A percentile compares a stretch with the other conserved stretches of the same genome.
These are phyloP conservation scores for Metopolophium dirhodum DNA, from an alignment of 1,140 invertebrate genomes.

Conservation along the genomic window DNA sequence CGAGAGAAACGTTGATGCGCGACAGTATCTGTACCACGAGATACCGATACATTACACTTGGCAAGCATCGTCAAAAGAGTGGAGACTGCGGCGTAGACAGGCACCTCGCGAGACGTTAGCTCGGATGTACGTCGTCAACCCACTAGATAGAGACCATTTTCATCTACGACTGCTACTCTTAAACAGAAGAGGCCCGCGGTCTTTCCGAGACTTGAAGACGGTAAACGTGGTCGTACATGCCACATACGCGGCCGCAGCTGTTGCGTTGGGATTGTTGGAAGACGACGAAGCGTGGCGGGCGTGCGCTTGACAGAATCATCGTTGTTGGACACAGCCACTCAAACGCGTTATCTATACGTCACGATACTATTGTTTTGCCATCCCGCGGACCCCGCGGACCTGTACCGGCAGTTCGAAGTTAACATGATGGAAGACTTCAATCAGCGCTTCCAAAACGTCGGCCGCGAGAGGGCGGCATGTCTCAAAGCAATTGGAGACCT, in stretches of 20 bases:
- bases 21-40: background rate
- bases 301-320: background rate
- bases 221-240: slow-evolving; percentile 60
- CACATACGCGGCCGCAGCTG: slow-evolving; percentile 62
- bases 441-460: no score
- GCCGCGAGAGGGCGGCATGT: no score
- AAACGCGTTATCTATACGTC: background rate
- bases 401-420: no score
- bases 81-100: no score
- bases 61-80: no score
- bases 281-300: slow-evolving; percentile 59
- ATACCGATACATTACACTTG: slow-evolving; percentile 6
- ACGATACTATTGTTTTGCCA: background rate
- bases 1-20: background rate
- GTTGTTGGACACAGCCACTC: background rate
- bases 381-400: no score
- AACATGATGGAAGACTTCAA: no score
- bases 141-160: slow-evolving; percentile 63
- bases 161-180: slow-evolving; percentile 63
- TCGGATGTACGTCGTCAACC: slow-evolving; percentile 63
- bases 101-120: slow-evolving; percentile 53
- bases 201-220: slow-evolving; percentile 63
- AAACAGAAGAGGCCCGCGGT: slow-evolving; percentile 63
- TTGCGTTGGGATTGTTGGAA: slow-evolving; percentile 61
- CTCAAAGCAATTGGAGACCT: no score